Percentiles rank a stretch among this genome's conserved stretches.
phyloP scores from a whole-genome alignment of 2,888 invertebrate genomes.

The Heliconius aoede region DNA sequence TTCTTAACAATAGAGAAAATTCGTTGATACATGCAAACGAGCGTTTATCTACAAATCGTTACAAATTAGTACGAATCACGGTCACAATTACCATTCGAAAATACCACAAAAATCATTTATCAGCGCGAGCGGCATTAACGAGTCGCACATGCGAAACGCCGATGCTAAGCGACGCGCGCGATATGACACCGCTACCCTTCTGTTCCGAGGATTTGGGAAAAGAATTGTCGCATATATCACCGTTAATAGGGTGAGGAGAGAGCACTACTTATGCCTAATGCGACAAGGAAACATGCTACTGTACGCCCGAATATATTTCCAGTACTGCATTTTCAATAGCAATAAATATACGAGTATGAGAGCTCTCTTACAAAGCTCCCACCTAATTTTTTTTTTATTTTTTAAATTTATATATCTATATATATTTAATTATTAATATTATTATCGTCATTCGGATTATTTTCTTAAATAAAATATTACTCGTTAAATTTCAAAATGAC shows the following conservation, averaged over 20 bases:
- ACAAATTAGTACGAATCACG: slow-evolving; percentile 55
- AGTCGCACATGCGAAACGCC: slow-evolving; percentile 68
- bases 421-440: neutral
- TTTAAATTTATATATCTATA: neutral
- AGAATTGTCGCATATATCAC: slow-evolving; percentile 83
- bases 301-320: slow-evolving; percentile 72
- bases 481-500: neutral
- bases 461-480: neutral
- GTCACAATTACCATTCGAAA: slow-evolving; percentile 63
- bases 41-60: slow-evolving; percentile 24
- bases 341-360: slow-evolving; percentile 73
- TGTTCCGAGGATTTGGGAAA: slow-evolving; percentile 78
- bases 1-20: slow-evolving; percentile 3
- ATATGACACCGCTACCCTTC: slow-evolving; percentile 76
- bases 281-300: slow-evolving; percentile 81
- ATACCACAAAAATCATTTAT: slow-evolving; percentile 74
- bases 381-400: slow-evolving; percentile 28
- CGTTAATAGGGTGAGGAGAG: slow-evolving; percentile 82
- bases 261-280: slow-evolving; percentile 84
- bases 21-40: neutral
- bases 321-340: slow-evolving; percentile 75
- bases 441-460: neutral
- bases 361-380: slow-evolving; percentile 48
- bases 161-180: slow-evolving; percentile 68
- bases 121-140: slow-evolving; percentile 78